Percentiles rank a stretch among this genome's conserved stretches.
These are phyloP conservation scores for Urosaurus nigricauda DNA, from an alignment of 2,797 vertebrate species.

Conservation along the genomic window DNA sequence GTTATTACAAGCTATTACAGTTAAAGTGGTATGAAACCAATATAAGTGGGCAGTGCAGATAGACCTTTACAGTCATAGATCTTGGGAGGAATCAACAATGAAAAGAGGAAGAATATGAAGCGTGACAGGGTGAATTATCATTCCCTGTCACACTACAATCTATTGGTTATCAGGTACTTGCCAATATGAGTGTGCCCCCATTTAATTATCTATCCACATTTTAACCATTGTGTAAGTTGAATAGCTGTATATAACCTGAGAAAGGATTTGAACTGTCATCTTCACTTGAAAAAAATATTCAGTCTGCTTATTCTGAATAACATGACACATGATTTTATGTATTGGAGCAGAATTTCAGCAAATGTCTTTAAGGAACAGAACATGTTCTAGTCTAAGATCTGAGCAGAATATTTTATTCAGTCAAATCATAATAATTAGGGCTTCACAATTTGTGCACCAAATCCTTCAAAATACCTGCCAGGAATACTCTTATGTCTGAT, in stretches of 20 bases:
- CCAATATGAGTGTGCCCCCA: not conserved
- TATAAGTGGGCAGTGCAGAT: no score
- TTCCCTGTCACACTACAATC: no score
- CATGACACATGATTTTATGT: not conserved
- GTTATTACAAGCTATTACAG: no score
- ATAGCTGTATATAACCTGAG: not conserved
- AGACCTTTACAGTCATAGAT: no score
- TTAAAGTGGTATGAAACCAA: no score
- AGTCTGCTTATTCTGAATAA: not conserved
- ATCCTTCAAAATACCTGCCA: not conserved
- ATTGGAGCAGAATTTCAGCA: not conserved
- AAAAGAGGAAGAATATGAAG: no score
- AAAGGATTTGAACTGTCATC: not conserved
- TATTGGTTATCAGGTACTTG: no score
- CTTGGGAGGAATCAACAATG: no score
- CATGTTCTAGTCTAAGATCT: conserved; percentile 6
- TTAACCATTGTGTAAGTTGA: not conserved
- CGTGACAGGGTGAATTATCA: no score
- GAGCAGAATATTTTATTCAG: not conserved
- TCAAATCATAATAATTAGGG: conserved; percentile 9
- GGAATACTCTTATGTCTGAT: conserved; percentile 6
- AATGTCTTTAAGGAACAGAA: not conserved
- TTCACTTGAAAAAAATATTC: not conserved
- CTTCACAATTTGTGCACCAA: conserved; percentile 16
- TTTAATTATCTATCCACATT: no score